Conservation (phyloP, 1,140 invertebrate genomes). For the Drosophila yakuba region DNA sequence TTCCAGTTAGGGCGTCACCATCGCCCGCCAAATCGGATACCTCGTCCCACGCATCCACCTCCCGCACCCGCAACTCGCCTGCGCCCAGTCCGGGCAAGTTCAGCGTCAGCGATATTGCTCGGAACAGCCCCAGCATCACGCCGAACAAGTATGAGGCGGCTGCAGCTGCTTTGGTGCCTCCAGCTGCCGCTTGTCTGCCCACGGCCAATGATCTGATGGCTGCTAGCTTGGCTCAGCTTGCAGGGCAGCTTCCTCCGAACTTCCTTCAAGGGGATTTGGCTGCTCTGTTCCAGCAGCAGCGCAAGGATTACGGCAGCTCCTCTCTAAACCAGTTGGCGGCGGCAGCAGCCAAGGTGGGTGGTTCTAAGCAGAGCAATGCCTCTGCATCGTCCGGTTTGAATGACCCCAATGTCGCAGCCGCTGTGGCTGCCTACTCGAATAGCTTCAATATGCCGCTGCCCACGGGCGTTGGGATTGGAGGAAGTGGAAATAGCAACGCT, state of each 20-base stretch:
- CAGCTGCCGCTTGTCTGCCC: slow-evolving; percentile 62
- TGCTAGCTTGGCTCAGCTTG: slow-evolving; percentile 77
- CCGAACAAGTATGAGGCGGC: slow-evolving; percentile 73
- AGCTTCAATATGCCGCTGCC: slow-evolving; percentile 77
- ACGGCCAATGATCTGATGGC: slow-evolving; percentile 81
- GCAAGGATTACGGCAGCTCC: slow-evolving; percentile 79
- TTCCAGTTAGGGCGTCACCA: slow-evolving; percentile 76
- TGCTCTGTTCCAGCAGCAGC: slow-evolving; percentile 71
- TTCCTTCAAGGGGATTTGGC: slow-evolving; percentile 75
- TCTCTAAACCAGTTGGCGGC: slow-evolving; percentile 79
- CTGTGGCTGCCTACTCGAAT: slow-evolving; percentile 77
- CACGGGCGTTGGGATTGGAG: slow-evolving; percentile 12
- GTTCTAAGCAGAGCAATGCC: slow-evolving; percentile 55
- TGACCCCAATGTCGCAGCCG: slow-evolving; percentile 79
- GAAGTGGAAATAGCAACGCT: slow-evolving; percentile 17
- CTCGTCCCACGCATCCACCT: slow-evolving; percentile 67
- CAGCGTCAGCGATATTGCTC: slow-evolving; percentile 76
- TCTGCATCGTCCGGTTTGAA: slow-evolving; percentile 32
- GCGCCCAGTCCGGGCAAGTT: slow-evolving; percentile 81
- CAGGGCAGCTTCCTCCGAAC: slow-evolving; percentile 75
- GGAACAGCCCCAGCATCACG: slow-evolving; percentile 82
- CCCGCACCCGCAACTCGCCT: slow-evolving; percentile 75
- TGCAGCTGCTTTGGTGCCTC: slow-evolving; percentile 42
- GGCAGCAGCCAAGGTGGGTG: slow-evolving; percentile 78
- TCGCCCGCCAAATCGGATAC: slow-evolving; percentile 83